These are phyloP conservation scores for Hemichromis elongatus DNA, from an alignment of 2,113 vertebrate genomes.

Conservation along the genomic window DNA sequence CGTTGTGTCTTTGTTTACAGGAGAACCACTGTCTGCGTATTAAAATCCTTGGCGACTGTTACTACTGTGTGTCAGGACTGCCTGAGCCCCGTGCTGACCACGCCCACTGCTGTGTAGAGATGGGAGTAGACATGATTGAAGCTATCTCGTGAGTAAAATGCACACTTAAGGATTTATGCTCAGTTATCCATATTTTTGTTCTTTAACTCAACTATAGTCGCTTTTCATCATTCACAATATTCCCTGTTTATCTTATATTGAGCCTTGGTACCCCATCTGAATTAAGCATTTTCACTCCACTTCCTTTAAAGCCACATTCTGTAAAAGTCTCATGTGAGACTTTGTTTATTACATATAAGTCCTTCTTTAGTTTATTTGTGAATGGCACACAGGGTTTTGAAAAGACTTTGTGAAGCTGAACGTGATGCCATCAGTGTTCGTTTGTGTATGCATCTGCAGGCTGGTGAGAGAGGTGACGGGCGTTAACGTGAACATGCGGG, in stretches of 20 bases:
- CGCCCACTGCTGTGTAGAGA: constrained; percentile 96
- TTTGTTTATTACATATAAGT: not conserved
- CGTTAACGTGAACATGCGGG: constrained; percentile 96
- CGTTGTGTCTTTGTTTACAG: constrained; percentile 56
- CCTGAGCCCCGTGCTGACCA: constrained; percentile 91
- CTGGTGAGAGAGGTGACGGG: constrained; percentile 93
- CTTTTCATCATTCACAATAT: not conserved
- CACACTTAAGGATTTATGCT: not conserved
- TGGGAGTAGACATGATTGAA: constrained; percentile 98
- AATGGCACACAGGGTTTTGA: not conserved
- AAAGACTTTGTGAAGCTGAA: not conserved
- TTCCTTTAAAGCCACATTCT: not conserved
- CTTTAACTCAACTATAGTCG: not conserved
- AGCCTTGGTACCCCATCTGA: accelerated
- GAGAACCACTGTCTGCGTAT: constrained; percentile 96
- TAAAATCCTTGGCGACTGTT: constrained; percentile 96
- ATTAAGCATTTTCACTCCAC: not conserved
- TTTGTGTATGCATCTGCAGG: constrained; percentile 63
- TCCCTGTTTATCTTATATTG: not conserved
- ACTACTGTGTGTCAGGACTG: constrained; percentile 95
- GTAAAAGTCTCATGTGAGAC: not conserved
- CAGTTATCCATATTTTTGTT: accelerated
- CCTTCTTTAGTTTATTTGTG: not conserved
- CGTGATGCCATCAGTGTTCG: not conserved
- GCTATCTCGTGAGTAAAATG: constrained; percentile 87